A percentile compares a stretch with the other conserved stretches of the same genome.
Conservation (phyloP, 1,140 invertebrate genomes). For the Apolygus lucorum region DNA sequence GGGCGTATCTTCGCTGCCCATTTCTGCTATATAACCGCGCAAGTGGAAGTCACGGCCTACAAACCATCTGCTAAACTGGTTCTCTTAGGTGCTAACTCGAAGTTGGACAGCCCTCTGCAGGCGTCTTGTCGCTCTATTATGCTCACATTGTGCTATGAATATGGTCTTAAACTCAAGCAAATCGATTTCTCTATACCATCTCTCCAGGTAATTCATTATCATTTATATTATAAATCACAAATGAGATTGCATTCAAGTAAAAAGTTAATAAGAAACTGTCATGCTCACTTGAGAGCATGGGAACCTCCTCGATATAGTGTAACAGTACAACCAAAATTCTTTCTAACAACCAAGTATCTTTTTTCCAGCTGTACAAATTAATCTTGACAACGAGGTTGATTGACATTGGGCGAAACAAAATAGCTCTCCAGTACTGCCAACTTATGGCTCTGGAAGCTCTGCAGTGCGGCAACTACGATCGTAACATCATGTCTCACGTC, state of each 20-base stretch:
- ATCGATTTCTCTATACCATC: constrained; percentile 61
- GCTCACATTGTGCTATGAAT: constrained; percentile 91
- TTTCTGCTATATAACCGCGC: constrained; percentile 86
- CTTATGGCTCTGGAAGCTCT: constrained; percentile 50
- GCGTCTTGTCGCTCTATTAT: constrained; percentile 76
- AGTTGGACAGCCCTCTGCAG: constrained; percentile 55
- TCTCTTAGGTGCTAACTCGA: constrained; percentile 64
- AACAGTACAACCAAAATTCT: too few relatives aligned
- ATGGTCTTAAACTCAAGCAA: constrained; percentile 72
- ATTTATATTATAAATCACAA: too few relatives aligned
- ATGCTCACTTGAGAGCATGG: too few relatives aligned
- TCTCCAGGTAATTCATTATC: constrained; percentile 48
- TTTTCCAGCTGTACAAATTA: constrained; percentile 58
- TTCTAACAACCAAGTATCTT: background rate
- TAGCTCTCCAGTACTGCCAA: constrained; percentile 75
- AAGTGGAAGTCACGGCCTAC: constrained; percentile 62
- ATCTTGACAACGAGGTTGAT: constrained; percentile 61
- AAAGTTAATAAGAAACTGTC: too few relatives aligned
- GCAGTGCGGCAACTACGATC: constrained; percentile 38
- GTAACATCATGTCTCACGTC: constrained; percentile 19
- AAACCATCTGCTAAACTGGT: constrained; percentile 59
- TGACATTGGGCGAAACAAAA: constrained; percentile 43
- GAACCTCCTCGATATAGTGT: too few relatives aligned
- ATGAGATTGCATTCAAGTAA: too few relatives aligned
- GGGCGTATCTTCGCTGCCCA: constrained; percentile 80